Conservation (phyloP, 2,888 invertebrate species). For the Notodonta dromedarius region DNA sequence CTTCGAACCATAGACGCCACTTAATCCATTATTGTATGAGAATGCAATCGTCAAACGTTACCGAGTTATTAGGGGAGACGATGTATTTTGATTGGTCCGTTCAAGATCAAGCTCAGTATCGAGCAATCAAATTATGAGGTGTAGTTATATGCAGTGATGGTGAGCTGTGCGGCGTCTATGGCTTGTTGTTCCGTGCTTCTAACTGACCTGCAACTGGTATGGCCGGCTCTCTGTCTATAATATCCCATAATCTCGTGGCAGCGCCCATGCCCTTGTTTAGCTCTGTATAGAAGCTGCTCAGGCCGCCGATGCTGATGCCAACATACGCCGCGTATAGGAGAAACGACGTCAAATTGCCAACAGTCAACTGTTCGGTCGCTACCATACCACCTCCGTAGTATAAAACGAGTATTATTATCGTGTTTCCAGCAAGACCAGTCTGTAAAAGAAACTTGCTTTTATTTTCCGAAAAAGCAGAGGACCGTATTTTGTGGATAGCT, state of each 20-base stretch:
- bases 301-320: constrained; percentile 94
- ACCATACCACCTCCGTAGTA: constrained; percentile 97
- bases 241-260: constrained; percentile 94
- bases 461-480: background rate
- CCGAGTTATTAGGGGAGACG: no score
- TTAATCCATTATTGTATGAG: no score
- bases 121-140: no score
- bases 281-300: constrained; percentile 97
- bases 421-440: constrained; percentile 95
- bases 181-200: no score
- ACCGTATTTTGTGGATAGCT: no score
- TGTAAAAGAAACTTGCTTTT: constrained; percentile 45
- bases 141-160: no score
- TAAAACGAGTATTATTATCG: constrained; percentile 94
- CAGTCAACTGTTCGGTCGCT: constrained; percentile 88
- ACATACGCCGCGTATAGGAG: constrained; percentile 97
- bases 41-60: no score
- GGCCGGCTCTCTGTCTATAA: constrained; percentile 91
- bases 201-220: constrained; percentile 88
- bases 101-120: no score
- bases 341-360: constrained; percentile 97
- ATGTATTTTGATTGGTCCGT: no score
- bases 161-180: no score
- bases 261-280: constrained; percentile 97
- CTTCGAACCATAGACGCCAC: no score